A percentile compares a stretch with the other conserved stretches of the same genome.
Evolutionary conservation across 2,113 vertebrate species (phyloP).

Genomic region (Ictalurus punctatus): DNA sequence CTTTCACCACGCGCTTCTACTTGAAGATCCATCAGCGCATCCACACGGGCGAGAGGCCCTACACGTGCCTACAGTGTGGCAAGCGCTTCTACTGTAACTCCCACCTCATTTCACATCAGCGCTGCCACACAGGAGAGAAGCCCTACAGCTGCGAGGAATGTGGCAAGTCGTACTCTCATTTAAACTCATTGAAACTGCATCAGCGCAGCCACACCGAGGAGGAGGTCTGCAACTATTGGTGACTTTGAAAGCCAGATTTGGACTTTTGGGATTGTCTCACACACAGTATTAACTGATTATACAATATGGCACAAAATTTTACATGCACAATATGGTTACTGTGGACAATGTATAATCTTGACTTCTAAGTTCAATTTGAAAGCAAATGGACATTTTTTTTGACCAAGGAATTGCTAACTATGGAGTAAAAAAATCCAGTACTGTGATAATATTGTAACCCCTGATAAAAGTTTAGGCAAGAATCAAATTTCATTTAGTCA

Average conservation of each 20-base stretch:
- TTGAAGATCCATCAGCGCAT: constrained; percentile 57
- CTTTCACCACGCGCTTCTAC: constrained; percentile 57
- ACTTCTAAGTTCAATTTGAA: neutral
- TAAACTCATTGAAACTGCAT: constrained; percentile 57
- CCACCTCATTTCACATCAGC: constrained; percentile 59
- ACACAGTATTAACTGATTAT: neutral
- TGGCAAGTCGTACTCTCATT: constrained; percentile 54
- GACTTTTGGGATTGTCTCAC: neutral
- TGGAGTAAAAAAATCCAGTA: neutral
- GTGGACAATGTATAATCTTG: neutral
- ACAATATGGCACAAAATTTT: neutral
- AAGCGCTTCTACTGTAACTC: constrained; percentile 59
- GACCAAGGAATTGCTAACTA: too few species aligned
- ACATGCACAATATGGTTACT: neutral
- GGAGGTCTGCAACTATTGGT: constrained; percentile 47
- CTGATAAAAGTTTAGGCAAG: neutral
- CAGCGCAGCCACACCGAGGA: constrained; percentile 54
- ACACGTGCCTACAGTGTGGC: constrained; percentile 57
- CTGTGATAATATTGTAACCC: neutral
- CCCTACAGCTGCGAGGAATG: constrained; percentile 59
- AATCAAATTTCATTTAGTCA: neutral
- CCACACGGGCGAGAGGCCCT: constrained; percentile 56
- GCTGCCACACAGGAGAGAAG: constrained; percentile 60
- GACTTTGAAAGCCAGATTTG: neutral
- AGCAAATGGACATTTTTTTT: neutral